Conservation (phyloP, 2,797 vertebrate species). For the Sciurus carolinensis region DNA sequence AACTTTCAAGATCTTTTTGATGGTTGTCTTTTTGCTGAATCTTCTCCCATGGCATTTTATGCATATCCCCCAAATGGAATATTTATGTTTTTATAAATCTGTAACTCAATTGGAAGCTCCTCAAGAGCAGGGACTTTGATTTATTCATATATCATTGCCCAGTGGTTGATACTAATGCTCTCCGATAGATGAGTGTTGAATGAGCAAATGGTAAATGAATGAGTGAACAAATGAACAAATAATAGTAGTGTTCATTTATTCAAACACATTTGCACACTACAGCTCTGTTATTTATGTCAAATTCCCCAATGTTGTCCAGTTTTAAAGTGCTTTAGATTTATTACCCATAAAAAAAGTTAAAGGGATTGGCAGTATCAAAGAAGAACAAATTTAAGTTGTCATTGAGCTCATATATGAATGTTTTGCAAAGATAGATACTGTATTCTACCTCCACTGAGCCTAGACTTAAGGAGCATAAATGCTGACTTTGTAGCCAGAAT, state of each 20-base stretch:
- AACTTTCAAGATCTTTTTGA: neutral
- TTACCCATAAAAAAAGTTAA: neutral
- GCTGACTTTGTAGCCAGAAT: slow-evolving; percentile 17
- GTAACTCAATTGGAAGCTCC: neutral
- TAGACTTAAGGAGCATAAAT: neutral
- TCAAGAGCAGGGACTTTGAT: neutral
- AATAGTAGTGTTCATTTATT: slow-evolving; percentile 8
- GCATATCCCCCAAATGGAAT: neutral
- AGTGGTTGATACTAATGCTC: neutral
- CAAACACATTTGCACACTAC: neutral
- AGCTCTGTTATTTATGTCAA: slow-evolving; percentile 41
- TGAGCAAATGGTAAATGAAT: neutral
- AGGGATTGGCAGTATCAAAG: neutral
- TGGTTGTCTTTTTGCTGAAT: neutral
- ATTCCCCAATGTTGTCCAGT: neutral
- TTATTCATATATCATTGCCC: neutral
- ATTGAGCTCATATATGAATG: neutral
- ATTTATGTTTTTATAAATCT: neutral
- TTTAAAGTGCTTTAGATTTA: slow-evolving; percentile 17
- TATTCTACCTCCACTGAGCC: neutral
- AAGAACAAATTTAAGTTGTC: neutral
- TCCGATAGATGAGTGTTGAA: neutral
- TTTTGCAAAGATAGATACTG: neutral
- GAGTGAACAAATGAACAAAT: neutral
- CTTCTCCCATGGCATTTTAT: neutral